Base-by-base conservation (phyloP, 1,140 invertebrate species). In the Trichonephila inaurata region DNA sequence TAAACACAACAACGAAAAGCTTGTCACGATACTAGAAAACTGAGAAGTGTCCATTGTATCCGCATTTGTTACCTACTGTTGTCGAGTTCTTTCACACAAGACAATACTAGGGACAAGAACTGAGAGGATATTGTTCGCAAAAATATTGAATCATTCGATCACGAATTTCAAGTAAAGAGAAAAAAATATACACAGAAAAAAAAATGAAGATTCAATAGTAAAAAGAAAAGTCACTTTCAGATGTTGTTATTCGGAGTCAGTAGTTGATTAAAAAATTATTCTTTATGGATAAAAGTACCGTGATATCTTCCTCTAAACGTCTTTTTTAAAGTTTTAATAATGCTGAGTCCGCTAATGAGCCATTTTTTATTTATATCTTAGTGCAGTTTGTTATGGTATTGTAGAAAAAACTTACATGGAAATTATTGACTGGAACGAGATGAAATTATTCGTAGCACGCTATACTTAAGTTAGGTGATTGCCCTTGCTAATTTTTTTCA, bases 1-100 rank as follows among this genome's bases (percentile, higher is more conserved):
- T 62, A 87, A 87, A 87, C 60, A 12, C 28, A 60, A 87, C 85
- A 60, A 87, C 58, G 60, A 64, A 87, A 28, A 33, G 14, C 24
- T 62, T 87, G 85, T 87, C 60, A 64, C 28, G 85, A 28, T 24
- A 87, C 12, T 24, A 60, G 60, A 87, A 87, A 2, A 18, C 44
- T 28, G 24, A 28, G 24, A 87, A 87, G 85, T 87, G 28, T 62
- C 85, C 14, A 87, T 87, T 87, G 85, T 87, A 33, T 87, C 58
- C 28, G 60, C 24, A 87, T 87, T 87, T 62, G 82, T 83, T 83
- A 83, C 40, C 40, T n/a, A 19, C 21, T n/a, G 28, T 51, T 51
- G 83, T 58, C 58, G 58, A 60, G 28, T 62, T 62, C 60, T 62
- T 64, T 87, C 85, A 24, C 85, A 62, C 18, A 60, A 62, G 28